Base-by-base conservation (phyloP, 2,113 vertebrate species). In the Xenopus laevis region DNA sequence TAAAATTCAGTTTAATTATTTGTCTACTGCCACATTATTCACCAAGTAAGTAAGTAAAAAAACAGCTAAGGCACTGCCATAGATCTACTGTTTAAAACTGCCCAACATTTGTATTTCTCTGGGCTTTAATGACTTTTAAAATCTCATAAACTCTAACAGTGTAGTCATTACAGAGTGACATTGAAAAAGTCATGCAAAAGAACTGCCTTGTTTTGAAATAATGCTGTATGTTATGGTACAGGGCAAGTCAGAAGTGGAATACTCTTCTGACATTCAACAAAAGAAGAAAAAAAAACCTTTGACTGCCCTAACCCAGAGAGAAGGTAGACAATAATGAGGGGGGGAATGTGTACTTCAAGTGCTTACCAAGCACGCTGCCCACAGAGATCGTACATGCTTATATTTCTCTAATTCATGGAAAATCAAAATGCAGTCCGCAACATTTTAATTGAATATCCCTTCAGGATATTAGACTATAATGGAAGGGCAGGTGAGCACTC, bases 401-500 rank as follows among this genome's bases (percentile, higher is more conserved):
- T 70, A 52, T 63, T 63, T 66, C 47, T 47, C 55, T 64, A 64
- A 77, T 63, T 70, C 46, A 30, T 64, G 60, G 74, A 62, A 77
- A 77, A 64, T 77, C 66, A 77, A 70, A 77, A 53, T 63, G 62
- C 59, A 70, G 67, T 23, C 74, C 23, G 67, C 59, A 70, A 77
- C 67, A 77, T 77, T 77, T 77, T 70, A 70, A 77, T 77, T 70
- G 74, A 77, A 70, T 64, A 55, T 63, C 59, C 74, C 74, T 77
- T 52, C 50, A 77, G 74, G 74, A 77, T 58, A 70, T 77, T 64
- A 70, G 59, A 64, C 66, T 77, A 77, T 77, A 77, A 77, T 77
- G 50, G 74, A 77, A 77, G 66, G 74, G 67, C 74, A 77, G 74
- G 74, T 77, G 74, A 77, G 67, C 74, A 70, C 67, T 77, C 74